phyloP scores from a whole-genome alignment of 92 coral and sea anemone species.

The Epizoanthus ramosus region DNA sequence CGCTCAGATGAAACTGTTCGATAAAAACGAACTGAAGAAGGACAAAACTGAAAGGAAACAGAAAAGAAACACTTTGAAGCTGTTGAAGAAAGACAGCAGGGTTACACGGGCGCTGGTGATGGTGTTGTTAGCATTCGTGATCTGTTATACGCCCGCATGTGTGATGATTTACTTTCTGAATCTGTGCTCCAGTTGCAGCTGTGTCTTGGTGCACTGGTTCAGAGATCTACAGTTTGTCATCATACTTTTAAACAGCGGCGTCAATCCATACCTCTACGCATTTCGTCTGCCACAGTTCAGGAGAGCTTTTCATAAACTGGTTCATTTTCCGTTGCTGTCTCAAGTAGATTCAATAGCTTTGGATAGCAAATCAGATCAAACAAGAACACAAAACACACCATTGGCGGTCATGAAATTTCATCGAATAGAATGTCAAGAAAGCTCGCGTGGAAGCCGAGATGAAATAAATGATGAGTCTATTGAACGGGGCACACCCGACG shows the following conservation, averaged over 20 bases:
- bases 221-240: constrained; percentile 75
- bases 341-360: neutral
- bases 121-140: constrained; percentile 63
- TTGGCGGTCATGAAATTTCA: neutral
- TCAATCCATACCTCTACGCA: constrained; percentile 78
- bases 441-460: too few species aligned
- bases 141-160: constrained; percentile 74
- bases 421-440: neutral
- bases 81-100: constrained; percentile 5
- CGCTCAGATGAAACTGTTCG: constrained; percentile 35
- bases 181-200: constrained; percentile 69
- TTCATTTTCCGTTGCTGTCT: neutral
- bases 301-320: constrained; percentile 42
- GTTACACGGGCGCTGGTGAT: constrained; percentile 17
- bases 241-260: constrained; percentile 60
- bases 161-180: constrained; percentile 68
- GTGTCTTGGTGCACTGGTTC: constrained; percentile 72
- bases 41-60: neutral
- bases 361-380: neutral
- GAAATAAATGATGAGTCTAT: too few species aligned
- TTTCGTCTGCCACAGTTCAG: constrained; percentile 72
- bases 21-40: neutral
- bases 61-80: neutral
- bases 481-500: too few species aligned
- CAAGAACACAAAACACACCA: neutral